Conservation (phyloP, 2,888 invertebrate species). For the Nineta flava region DNA sequence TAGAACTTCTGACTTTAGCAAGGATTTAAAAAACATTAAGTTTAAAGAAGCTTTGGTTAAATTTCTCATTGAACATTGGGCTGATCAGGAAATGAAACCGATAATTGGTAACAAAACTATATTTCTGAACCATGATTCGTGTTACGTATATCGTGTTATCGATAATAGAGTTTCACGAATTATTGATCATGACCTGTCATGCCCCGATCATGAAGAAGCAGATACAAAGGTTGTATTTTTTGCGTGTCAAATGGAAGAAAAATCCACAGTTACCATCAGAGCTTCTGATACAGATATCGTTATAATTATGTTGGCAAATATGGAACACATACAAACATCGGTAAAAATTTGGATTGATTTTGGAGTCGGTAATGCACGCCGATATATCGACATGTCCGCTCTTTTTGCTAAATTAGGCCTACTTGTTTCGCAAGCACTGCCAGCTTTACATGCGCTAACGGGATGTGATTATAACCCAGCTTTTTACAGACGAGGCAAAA, state of each 20-base stretch:
- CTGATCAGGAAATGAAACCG: conserved; percentile 10
- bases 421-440: background rate
- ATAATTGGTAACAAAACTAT: conserved; percentile 11
- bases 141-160: conserved; percentile 9
- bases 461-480: background rate
- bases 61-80: conserved; percentile 15
- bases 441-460: background rate
- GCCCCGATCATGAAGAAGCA: conserved; percentile 12
- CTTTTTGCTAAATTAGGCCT: too few species aligned
- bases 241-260: background rate
- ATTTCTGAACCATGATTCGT: conserved; percentile 9
- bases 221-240: conserved; percentile 11
- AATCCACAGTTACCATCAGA: background rate
- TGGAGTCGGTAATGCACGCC: background rate
- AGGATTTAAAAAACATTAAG: too few species aligned
- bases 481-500: background rate
- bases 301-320: background rate
- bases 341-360: background rate
- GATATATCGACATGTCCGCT: background rate
- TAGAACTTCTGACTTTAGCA: too few species aligned
- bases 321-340: background rate
- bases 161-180: conserved; percentile 8
- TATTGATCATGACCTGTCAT: conserved; percentile 11
- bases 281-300: conserved; percentile 6
- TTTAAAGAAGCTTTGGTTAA: too few species aligned